Percentiles rank a stretch among this genome's conserved stretches.
These are phyloP conservation scores for Meloidogyne chitwoodi DNA, from an alignment of 1,140 invertebrate species.

Conservation along the genomic window DNA sequence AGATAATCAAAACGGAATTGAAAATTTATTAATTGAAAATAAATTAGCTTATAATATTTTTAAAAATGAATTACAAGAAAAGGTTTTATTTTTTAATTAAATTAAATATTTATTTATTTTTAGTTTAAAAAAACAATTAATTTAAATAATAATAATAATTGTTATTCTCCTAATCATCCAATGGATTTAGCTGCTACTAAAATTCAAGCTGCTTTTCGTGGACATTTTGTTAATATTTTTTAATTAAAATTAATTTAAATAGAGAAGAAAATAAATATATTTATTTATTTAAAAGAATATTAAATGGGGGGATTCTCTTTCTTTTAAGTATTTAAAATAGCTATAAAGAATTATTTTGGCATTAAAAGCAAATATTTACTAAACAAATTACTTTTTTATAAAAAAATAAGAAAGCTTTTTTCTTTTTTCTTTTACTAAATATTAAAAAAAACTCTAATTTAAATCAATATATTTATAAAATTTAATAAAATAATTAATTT, in stretches of 20 bases:
- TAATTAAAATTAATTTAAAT: neutral
- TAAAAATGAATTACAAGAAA: conserved; percentile 36
- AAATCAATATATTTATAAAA: neutral
- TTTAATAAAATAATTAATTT: too few species aligned
- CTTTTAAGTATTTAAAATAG: neutral
- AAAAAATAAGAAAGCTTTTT: neutral
- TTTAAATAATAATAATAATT: too few species aligned
- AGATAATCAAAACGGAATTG: conserved; percentile 18
- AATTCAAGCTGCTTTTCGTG: conserved; percentile 56
- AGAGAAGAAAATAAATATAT: too few species aligned
- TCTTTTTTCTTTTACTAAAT: conserved; percentile 8
- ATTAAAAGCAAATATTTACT: too few species aligned
- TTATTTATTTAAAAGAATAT: too few species aligned
- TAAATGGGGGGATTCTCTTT: neutral
- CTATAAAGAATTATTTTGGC: too few species aligned
- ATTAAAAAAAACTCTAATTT: too few species aligned
- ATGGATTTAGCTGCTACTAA: conserved; percentile 54
- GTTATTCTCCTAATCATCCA: too few species aligned
- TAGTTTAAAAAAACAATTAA: neutral
- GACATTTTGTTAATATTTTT: conserved; percentile 35
- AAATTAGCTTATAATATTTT: conserved; percentile 35
- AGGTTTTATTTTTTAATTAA: conserved; percentile 15
- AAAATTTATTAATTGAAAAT: conserved; percentile 24
- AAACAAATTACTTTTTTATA: neutral
- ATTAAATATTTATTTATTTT: neutral